Evolutionary conservation across 2,797 vertebrate species (phyloP).

Genomic region (Delichon dasypus): DNA sequence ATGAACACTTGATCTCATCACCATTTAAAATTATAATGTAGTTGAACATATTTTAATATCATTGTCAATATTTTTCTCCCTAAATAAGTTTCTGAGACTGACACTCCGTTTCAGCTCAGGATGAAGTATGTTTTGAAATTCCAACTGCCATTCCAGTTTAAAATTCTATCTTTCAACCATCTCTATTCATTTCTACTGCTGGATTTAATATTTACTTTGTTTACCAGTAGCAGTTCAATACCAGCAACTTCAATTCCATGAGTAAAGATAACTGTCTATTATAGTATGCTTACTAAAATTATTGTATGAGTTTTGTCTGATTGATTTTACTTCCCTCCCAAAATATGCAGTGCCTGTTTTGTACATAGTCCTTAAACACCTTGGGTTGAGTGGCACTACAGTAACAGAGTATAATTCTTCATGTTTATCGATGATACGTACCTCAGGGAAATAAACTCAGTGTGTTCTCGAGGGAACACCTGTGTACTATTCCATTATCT

Average conservation of each 20-base stretch:
- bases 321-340: background rate
- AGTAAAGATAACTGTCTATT: background rate
- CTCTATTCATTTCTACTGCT: background rate
- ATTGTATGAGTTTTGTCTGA: background rate
- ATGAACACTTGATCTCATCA: background rate
- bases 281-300: background rate
- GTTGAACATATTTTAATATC: background rate
- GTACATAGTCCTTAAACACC: background rate
- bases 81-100: background rate
- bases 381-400: background rate
- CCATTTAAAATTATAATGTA: background rate
- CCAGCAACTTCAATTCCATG: background rate
- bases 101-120: background rate
- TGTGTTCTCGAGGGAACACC: background rate
- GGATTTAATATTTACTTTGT: background rate
- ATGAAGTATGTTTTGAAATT: background rate
- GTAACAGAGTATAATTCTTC: background rate
- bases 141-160: background rate
- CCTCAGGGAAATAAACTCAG: background rate
- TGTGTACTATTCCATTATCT: background rate
- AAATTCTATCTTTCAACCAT: background rate
- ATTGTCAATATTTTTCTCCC: background rate
- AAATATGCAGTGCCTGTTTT: background rate
- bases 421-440: background rate
- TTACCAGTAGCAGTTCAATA: background rate